Base-by-base conservation (phyloP, 2,888 invertebrate species). In the Phania funesta region DNA sequence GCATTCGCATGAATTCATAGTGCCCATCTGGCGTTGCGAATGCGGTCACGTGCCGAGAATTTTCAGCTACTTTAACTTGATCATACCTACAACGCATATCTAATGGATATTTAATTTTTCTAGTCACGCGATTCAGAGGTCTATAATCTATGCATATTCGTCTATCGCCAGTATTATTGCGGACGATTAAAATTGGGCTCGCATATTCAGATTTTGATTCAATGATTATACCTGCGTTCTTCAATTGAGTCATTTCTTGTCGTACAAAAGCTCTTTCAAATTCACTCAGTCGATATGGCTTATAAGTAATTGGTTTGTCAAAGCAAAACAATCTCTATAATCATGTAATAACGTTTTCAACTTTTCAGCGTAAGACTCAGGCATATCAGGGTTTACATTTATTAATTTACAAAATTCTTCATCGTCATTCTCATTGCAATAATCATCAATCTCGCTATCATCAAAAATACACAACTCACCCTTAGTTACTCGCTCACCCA, bases 101-200 rank as follows among this genome's bases (percentile, higher is more conserved):
- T 29, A 29, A 52, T 13, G n/a, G 58, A 35, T 73, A 73, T 50
- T 73, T 41, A 7, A 73, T 73, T 38, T 44, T 58, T 46, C n/a
- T n/a, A n/a, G n/a, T n/a, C n/a, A n/a, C n/a, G n/a, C n/a, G n/a
- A n/a, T n/a, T n/a, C n/a, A n/a, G 50, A 52, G 13, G 41, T 64
- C 35, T 18, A 18, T 70, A 56, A 24, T 70, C 70, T 8, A 87
- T 75, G 35, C 87, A 87, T 0, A 88, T 73, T 9, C 87, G 9
- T 5, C 80, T 46, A 1, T 77, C 73, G 0, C 87, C 87, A 73
- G 87, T 73, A 50, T 86, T 86, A 80, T 88, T 87, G 5, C 83
- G 62, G 0, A 87, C 86, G 54, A 87, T 41, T 16, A 64, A 26
- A 64, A 85, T 86, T 16, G 84, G 84, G 32, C 29, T 54, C 3